These are phyloP conservation scores for Peromyscus polionotus DNA, from an alignment of 2,113 vertebrate species.

Conservation along the genomic window DNA sequence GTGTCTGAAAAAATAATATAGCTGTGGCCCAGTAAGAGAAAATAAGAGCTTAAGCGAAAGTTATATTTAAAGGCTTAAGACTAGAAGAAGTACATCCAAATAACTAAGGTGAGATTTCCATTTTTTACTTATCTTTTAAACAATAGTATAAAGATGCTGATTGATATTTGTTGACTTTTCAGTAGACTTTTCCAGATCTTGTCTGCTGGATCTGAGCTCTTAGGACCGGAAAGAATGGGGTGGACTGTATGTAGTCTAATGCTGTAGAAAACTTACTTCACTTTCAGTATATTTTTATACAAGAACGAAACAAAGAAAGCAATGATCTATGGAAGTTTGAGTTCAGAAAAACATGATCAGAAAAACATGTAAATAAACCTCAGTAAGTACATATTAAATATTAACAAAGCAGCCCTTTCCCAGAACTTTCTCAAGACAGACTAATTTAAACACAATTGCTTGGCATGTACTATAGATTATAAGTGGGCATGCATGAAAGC, in stretches of 20 bases:
- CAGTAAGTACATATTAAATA: background rate
- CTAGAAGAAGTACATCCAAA: background rate
- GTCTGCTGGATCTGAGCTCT: background rate
- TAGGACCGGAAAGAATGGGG: background rate
- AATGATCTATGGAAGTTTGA: background rate
- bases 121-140: background rate
- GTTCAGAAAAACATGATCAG: background rate
- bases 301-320: background rate
- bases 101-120: background rate
- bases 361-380: background rate
- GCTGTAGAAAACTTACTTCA: background rate
- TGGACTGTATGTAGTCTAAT: background rate
- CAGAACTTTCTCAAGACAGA: background rate
- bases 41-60: background rate
- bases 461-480: background rate
- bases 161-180: background rate
- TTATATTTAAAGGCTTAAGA: background rate
- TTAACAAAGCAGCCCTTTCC: background rate
- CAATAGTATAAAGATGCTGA: background rate
- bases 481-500: background rate
- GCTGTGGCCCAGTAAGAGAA: background rate
- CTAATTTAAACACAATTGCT: background rate
- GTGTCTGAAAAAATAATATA: background rate
- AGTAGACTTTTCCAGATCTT: background rate
- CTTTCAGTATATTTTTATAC: background rate